Evolutionary conservation across 1,140 invertebrate genomes (phyloP).

Genomic region (Pogonomyrmex californicus): DNA sequence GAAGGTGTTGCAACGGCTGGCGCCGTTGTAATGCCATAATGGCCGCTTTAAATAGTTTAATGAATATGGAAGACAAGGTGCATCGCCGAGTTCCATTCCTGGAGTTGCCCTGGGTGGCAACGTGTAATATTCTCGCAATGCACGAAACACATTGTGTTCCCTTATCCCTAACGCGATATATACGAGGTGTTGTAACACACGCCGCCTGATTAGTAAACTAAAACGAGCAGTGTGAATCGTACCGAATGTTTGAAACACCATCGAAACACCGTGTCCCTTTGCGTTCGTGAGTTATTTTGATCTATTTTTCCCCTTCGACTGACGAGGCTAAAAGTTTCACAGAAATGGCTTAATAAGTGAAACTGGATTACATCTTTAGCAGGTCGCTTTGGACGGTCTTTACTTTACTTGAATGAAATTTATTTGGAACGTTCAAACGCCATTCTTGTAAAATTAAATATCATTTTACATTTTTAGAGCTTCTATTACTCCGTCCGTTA

Average conservation of each 20-base stretch:
- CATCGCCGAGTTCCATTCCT: slow-evolving; percentile 34
- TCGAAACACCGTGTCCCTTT: neutral
- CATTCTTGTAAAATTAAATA: neutral
- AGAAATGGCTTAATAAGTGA: neutral
- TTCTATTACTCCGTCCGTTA: neutral
- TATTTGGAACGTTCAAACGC: slow-evolving; percentile 4
- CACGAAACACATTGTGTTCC: slow-evolving; percentile 23
- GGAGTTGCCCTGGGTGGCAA: slow-evolving; percentile 20
- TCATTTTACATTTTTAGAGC: neutral
- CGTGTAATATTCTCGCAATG: slow-evolving; percentile 20
- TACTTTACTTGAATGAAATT: neutral
- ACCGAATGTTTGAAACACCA: neutral
- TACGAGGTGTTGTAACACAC: neutral
- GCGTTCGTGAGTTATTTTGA: neutral
- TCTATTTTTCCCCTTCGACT: neutral
- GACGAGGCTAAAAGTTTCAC: neutral
- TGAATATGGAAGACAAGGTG: slow-evolving; percentile 38
- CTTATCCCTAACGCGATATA: slow-evolving; percentile 4
- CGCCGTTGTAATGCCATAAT: slow-evolving; percentile 26
- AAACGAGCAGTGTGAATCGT: neutral
- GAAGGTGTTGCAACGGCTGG: slow-evolving; percentile 4
- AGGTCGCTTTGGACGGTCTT: neutral
- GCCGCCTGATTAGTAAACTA: neutral
- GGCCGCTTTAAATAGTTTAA: slow-evolving; percentile 42
- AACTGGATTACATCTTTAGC: neutral